Percentiles rank a stretch among this genome's conserved stretches.
Conservation (phyloP, 2,113 vertebrate species). For the Sinocyclocheilus anophthalmus region DNA sequence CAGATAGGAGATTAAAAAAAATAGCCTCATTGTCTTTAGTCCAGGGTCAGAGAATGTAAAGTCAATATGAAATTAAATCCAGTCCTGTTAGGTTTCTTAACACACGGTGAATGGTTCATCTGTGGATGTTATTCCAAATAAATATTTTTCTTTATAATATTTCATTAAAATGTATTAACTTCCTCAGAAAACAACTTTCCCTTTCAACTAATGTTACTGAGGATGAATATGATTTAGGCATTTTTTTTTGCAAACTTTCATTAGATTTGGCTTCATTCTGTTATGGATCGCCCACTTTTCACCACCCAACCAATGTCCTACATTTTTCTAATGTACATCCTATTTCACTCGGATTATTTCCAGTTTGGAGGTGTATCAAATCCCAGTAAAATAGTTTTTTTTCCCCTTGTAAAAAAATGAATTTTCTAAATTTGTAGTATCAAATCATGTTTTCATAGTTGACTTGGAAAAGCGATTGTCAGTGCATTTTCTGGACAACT, state of each 20-base stretch:
- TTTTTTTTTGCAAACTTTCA: not conserved
- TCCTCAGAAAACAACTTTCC: not conserved
- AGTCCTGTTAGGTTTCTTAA: not conserved
- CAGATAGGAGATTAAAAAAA: slow-evolving; percentile 12
- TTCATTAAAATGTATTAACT: not conserved
- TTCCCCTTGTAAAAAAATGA: too few relatives aligned
- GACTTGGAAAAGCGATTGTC: not conserved
- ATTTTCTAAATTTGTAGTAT: too few relatives aligned
- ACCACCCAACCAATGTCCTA: not conserved
- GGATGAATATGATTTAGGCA: not conserved
- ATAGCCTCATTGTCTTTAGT: not conserved
- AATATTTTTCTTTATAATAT: not conserved
- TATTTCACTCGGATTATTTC: not conserved
- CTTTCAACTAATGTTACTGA: not conserved
- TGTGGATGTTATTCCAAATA: not conserved
- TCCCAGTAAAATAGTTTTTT: not conserved
- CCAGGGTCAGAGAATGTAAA: not conserved
- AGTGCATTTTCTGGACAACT: not conserved
- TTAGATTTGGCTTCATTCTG: not conserved
- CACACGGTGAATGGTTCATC: not conserved
- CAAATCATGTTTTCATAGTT: not conserved
- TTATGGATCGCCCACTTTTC: not conserved
- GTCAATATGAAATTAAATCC: not conserved
- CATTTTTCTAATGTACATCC: not conserved
- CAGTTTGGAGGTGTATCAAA: not conserved